Base-by-base conservation (phyloP, 2,797 vertebrate species). In the Microctenopoma steveboyesi region DNA sequence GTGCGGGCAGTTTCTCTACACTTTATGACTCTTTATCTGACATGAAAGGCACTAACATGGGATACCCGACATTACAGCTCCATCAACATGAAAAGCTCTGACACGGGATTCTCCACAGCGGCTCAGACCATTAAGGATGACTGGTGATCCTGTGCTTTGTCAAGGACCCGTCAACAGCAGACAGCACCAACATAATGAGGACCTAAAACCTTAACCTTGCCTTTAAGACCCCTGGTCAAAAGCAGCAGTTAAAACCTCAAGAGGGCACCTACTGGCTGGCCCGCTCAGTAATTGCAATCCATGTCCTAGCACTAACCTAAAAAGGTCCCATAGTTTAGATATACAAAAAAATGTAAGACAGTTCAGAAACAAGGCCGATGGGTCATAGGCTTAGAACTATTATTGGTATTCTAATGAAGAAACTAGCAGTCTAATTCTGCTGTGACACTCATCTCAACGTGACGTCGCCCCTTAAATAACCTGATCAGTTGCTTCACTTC, bases 11-110 rank as follows among this genome's bases (percentile, higher is more conserved):
- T 77, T 86, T 89, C 89, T 88, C 86, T 89, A 86, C 91, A 90
- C 90, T 94, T 94, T 93, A 93, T 92, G 89, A 85, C 92, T 92
- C 91, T 91, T 93, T 92, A 92, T 93, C 92, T 91, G 85, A 93
- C 92, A 93, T 94, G 92, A 93, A 94, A 94, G 93, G 89, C 89
- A 84, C 87, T 88, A 90, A 92, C 91, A 92, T 70, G 82, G 89
- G 90, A 92, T 87, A 88, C 85, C 85, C 91, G 88, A 92, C 92
- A 94, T 94, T 94, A 93, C 78, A 86, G 91, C 91, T 94, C 92
- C 92, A 92, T 93, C 91, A 92, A 91, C 91, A 90, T 92, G 87
- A 94, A 91, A 91, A 89, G 86, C 87, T 77, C 85, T 89, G 93
- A 93, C 92, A 91, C 47, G 54, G 82, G 84, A 87, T 91, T 91